Evolutionary conservation across 2,113 vertebrate species (phyloP).

Genomic region (Amblyornis subalaris): DNA sequence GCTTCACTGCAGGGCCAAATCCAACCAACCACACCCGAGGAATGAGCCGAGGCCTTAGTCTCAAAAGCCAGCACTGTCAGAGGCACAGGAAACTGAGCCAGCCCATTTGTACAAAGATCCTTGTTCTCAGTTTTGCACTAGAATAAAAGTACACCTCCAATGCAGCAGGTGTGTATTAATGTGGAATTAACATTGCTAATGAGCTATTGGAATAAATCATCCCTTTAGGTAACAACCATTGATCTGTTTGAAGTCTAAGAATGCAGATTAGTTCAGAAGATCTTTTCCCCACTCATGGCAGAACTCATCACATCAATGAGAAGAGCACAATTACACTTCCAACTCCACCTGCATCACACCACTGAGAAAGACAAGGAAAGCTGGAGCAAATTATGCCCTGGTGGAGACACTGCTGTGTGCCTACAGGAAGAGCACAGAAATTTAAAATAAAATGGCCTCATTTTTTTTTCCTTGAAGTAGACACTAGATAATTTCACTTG

Average conservation of each 20-base stretch:
- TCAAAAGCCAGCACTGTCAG: not conserved
- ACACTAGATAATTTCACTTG: not conserved
- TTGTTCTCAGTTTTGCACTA: not conserved
- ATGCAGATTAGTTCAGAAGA: not conserved
- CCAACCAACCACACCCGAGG: not conserved
- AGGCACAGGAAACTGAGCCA: not conserved
- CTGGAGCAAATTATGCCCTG: not conserved
- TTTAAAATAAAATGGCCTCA: not conserved
- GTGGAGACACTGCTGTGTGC: not conserved
- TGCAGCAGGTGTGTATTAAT: not conserved
- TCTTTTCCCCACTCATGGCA: not conserved
- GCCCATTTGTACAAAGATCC: not conserved
- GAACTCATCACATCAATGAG: not conserved
- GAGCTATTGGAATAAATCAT: not conserved
- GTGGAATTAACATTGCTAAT: constrained; percentile 39
- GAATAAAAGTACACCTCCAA: not conserved
- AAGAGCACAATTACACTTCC: not conserved
- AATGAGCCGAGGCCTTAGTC: not conserved
- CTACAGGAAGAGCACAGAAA: not conserved
- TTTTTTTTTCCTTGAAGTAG: not conserved
- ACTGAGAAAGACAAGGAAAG: not conserved
- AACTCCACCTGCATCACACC: not conserved
- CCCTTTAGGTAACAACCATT: not conserved
- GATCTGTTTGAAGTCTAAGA: not conserved
- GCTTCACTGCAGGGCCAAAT: not conserved